Percentiles rank a stretch among this genome's conserved stretches.
Evolutionary conservation across 2,888 invertebrate genomes (phyloP).

Genomic region (Axea sp.): DNA sequence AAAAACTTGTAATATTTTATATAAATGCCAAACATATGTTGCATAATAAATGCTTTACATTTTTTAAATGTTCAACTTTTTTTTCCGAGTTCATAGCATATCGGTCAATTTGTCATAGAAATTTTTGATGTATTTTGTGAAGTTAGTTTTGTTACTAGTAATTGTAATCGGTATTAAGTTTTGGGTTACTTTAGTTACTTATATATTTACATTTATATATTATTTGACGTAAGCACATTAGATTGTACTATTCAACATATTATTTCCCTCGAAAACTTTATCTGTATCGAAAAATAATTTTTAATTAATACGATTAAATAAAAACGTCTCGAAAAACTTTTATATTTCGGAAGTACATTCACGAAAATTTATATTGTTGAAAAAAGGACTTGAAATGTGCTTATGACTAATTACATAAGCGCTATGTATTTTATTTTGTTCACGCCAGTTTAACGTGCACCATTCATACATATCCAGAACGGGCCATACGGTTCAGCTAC

Average conservation of each 20-base stretch:
- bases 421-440: conserved; percentile 52
- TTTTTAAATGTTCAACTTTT: no score
- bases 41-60: no score
- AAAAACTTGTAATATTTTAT: no score
- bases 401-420: conserved; percentile 56
- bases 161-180: conserved; percentile 28
- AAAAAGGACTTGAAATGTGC: conserved; percentile 49
- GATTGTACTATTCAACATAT: background rate
- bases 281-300: no score
- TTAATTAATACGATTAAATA: no score
- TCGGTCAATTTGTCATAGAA: conserved; percentile 24
- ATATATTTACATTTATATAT: conserved; percentile 22
- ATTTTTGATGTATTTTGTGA: conserved; percentile 14
- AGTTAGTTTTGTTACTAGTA: conserved; percentile 8
- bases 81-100: no score
- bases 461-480: conserved; percentile 78
- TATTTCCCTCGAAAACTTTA: no score
- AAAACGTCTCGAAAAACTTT: no score
- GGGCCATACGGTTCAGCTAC: conserved; percentile 79
- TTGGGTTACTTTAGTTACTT: conserved; percentile 7
- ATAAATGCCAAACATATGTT: no score
- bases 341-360: no score
- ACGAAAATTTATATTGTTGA: no score
- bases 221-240: conserved; percentile 37
- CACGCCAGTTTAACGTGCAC: conserved; percentile 64